Conservation (phyloP, 2,888 invertebrate species). For the Drosophila planitibia region DNA sequence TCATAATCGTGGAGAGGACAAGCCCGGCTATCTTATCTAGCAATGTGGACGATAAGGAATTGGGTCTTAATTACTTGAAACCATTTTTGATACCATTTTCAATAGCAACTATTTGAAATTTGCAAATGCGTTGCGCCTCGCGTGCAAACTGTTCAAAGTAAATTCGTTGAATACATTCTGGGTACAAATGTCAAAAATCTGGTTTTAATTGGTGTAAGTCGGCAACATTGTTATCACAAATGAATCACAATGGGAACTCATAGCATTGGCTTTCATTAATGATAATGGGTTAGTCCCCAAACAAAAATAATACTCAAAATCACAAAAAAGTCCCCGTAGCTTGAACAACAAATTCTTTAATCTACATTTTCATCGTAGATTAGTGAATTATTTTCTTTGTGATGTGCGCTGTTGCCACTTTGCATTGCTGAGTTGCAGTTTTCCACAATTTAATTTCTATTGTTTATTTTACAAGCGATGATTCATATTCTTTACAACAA, state of each 20-base stretch:
- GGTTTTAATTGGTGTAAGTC: neutral
- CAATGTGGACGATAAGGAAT: conserved; percentile 27
- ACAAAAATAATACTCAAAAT: neutral
- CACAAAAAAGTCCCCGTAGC: neutral
- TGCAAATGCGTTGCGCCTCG: neutral
- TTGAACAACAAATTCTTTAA: neutral
- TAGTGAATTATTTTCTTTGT: neutral
- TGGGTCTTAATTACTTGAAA: conserved; percentile 13
- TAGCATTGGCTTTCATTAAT: neutral
- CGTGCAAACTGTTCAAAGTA: conserved; percentile 2
- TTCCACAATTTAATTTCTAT: neutral
- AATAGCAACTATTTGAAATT: neutral
- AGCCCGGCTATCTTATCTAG: conserved; percentile 16
- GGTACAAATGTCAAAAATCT: neutral
- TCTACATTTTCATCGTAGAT: neutral
- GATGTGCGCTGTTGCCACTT: conserved; percentile 6
- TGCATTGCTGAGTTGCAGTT: conserved; percentile 19
- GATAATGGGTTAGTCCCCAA: neutral
- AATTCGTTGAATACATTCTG: neutral
- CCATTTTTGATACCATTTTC: conserved; percentile 16
- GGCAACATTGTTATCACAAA: conserved; percentile 22
- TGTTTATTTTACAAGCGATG: neutral
- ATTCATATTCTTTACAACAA: conserved; percentile 11
- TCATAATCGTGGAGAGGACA: too few relatives aligned
- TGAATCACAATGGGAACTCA: conserved; percentile 7